Percentiles rank a stretch among this genome's conserved stretches.
Evolutionary conservation across 2,797 vertebrate genomes (phyloP).

Genomic region (Salarias fasciatus): DNA sequence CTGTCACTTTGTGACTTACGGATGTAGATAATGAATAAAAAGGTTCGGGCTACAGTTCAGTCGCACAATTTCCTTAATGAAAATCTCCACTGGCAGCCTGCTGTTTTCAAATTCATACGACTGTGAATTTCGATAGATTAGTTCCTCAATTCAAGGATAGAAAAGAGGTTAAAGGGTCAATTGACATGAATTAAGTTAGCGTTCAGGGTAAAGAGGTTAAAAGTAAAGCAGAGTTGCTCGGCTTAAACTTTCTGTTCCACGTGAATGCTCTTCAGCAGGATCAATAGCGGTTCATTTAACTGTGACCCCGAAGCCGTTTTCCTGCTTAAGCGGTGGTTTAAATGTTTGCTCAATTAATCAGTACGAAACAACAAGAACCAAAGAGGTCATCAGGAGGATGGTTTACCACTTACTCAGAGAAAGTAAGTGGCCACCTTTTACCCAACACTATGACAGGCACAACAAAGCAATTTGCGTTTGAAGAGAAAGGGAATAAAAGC

Average conservation of each 20-base stretch:
- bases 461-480: slow-evolving; percentile 17
- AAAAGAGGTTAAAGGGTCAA: too few species aligned
- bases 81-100: background rate
- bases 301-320: slow-evolving; percentile 21
- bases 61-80: background rate
- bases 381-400: background rate
- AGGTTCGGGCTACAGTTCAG: too few species aligned
- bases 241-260: slow-evolving; percentile 4
- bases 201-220: background rate
- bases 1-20: too few species aligned
- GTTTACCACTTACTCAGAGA: background rate
- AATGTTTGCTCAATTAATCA: slow-evolving; percentile 14
- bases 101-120: background rate
- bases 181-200: too few species aligned
- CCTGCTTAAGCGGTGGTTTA: slow-evolving; percentile 12
- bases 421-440: background rate
- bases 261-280: slow-evolving; percentile 21
- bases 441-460: background rate
- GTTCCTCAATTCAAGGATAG: too few species aligned
- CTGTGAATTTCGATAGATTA: too few species aligned
- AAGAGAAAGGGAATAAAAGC: slow-evolving; percentile 7
- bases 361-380: background rate
- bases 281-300: slow-evolving; percentile 38
- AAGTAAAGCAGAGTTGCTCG: background rate
- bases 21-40: too few species aligned